Conservation (phyloP, 2,888 invertebrate genomes). For the Merodon equestris region DNA sequence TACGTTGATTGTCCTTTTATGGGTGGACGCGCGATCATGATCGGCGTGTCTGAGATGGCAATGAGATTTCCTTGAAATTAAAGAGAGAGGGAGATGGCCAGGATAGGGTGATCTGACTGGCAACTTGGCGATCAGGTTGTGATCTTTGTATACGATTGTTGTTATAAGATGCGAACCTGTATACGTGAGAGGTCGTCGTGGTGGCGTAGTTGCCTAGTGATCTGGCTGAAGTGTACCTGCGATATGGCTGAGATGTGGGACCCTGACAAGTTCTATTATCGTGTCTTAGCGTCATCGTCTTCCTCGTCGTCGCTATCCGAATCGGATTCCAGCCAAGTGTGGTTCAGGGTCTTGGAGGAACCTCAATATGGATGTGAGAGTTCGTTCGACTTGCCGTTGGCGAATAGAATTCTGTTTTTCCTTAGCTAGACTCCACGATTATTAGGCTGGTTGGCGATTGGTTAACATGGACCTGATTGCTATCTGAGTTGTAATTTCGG, state of each 20-base stretch:
- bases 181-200: slow-evolving; percentile 62
- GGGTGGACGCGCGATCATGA: slow-evolving; percentile 60
- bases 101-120: slow-evolving; percentile 3
- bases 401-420: slow-evolving; percentile 13
- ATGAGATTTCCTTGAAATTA: slow-evolving; percentile 66
- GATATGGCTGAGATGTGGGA: slow-evolving; percentile 37
- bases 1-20: slow-evolving; percentile 61
- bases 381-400: neutral
- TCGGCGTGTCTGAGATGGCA: slow-evolving; percentile 60
- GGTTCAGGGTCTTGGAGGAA: neutral
- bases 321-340: too few relatives aligned
- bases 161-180: slow-evolving; percentile 50
- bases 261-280: slow-evolving; percentile 65
- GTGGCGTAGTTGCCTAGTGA: slow-evolving; percentile 2
- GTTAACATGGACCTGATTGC: slow-evolving; percentile 18
- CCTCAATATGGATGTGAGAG: slow-evolving; percentile 41
- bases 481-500: slow-evolving; percentile 12
- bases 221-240: neutral
- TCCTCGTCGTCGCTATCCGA: neutral
- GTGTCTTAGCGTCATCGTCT: slow-evolving; percentile 60
- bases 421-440: neutral
- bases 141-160: slow-evolving; percentile 64
- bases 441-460: neutral
- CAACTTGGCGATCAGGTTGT: slow-evolving; percentile 56
- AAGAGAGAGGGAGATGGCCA: slow-evolving; percentile 59